phyloP scores from a whole-genome alignment of 2,797 vertebrate species.

The Manis pentadactyla region DNA sequence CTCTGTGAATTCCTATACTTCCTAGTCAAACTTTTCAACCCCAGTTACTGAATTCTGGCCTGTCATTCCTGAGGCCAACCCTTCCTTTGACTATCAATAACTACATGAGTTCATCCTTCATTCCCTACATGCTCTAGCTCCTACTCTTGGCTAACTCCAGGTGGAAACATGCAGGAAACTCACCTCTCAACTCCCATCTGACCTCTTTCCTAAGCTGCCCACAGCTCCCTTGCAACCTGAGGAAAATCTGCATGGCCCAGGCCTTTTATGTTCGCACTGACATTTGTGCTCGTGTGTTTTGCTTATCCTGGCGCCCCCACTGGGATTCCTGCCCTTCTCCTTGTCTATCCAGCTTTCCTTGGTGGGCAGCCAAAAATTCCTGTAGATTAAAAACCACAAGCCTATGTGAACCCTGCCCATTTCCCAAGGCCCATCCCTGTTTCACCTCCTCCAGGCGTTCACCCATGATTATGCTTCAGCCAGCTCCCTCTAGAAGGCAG shows the following conservation, averaged over 20 bases:
- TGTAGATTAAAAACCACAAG: background rate
- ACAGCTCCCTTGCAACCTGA: background rate
- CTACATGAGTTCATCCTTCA: slow-evolving; percentile 8
- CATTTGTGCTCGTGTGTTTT: background rate
- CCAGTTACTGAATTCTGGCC: background rate
- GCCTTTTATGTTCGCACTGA: background rate
- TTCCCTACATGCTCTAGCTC: background rate
- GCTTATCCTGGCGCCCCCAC: background rate
- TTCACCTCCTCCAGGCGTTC: background rate
- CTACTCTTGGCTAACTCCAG: background rate
- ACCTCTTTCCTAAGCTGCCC: background rate
- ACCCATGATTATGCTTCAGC: background rate
- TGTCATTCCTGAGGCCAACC: slow-evolving; percentile 15
- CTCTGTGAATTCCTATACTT: slow-evolving; percentile 55
- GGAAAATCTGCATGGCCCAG: background rate
- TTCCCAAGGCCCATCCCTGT: background rate
- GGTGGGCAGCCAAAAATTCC: background rate
- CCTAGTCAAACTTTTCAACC: slow-evolving; percentile 24
- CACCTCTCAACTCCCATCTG: background rate
- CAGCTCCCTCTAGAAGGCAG: background rate
- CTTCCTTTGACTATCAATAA: slow-evolving; percentile 26
- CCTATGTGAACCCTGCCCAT: background rate
- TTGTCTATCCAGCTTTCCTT: background rate
- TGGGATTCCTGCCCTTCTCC: background rate
- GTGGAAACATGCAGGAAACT: slow-evolving; percentile 11